Base-by-base conservation (phyloP, 2,888 invertebrate genomes). In the Clusia tigrina region DNA sequence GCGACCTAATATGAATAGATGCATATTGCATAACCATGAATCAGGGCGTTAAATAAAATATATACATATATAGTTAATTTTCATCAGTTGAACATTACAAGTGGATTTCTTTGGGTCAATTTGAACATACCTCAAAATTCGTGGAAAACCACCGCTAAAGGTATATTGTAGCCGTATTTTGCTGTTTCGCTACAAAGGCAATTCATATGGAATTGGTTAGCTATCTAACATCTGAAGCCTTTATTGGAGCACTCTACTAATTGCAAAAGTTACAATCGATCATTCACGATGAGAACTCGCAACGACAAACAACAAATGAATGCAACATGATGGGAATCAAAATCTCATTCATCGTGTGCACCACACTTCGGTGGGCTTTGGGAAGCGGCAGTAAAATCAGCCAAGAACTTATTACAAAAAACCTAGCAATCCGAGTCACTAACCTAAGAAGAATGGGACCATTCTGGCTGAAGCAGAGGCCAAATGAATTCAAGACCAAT, bases 371-470 rank as follows among this genome's bases (percentile, higher is more conserved):
- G 48, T 15, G 48, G 48, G 22, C 22, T 48, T 20, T 48, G 61
- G 52, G 38, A 62, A 24, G 55, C 54, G 12, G 54, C 60, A 22
- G 53, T 62, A 1, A 63, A 61, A 52, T 58, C 63, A 52, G 66
- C 60, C 12, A 63, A 62, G 22, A 53, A 53, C 17, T 18, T 64
- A 2, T 17, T 64, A 18, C 9, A 38, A 25, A 23, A 38, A 37
- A 60, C 37, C 12, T 17, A 24, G 6, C 2, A 37, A 37, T 2
- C 38, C 1, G 60, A 54, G n/a, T 58, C 20, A 17, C 17, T 54
- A n/a, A 55, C 54, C 1, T 37, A 55, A 22, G 51, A 58, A 51
- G 51, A 58, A 51, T 15, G n/a, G 37, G 37, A n/a, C n/a, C n/a
- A n/a, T n/a, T n/a, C n/a, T n/a, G n/a, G n/a, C n/a, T n/a, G n/a